A percentile compares a stretch with the other conserved stretches of the same genome.
Evolutionary conservation across 2,888 invertebrate species (phyloP).

Genomic region (Asteroscopus sphinx): DNA sequence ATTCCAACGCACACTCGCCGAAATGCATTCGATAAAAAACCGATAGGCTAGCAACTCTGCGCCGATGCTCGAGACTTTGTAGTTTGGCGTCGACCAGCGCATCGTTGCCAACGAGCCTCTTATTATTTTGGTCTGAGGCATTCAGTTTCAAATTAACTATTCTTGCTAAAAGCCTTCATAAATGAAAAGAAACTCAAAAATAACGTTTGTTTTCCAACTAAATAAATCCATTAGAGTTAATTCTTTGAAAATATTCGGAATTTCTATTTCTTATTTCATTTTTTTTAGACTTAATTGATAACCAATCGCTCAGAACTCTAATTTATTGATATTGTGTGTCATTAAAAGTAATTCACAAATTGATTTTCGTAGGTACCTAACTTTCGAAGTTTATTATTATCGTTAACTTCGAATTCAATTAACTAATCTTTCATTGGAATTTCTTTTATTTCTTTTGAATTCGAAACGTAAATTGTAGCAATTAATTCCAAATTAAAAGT

Average conservation of each 20-base stretch:
- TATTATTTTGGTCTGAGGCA: too few relatives aligned
- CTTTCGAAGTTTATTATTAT: constrained; percentile 26
- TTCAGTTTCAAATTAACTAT: constrained; percentile 3
- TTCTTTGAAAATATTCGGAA: background rate
- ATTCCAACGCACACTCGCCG: too few relatives aligned
- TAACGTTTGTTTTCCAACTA: background rate
- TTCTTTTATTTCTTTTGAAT: constrained; percentile 20
- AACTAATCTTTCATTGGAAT: constrained; percentile 25
- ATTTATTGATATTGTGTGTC: constrained; percentile 17
- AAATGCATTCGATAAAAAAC: too few relatives aligned
- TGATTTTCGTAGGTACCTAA: constrained; percentile 20
- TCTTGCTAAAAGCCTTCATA: background rate
- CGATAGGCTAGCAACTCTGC: too few relatives aligned
- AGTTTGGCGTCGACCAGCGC: too few relatives aligned
- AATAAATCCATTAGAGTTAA: constrained; percentile 14
- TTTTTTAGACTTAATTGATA: background rate
- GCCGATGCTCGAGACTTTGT: too few relatives aligned
- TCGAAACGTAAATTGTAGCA: constrained; percentile 26
- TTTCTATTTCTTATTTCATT: too few relatives aligned
- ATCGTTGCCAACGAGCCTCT: too few relatives aligned
- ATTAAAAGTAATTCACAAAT: constrained; percentile 26
- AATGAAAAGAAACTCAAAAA: background rate
- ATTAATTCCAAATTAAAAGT: constrained; percentile 36
- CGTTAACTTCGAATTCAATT: constrained; percentile 26
- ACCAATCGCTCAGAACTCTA: constrained; percentile 5